A percentile compares a stretch with the other conserved stretches of the same genome.
Evolutionary conservation across 1,140 invertebrate species (phyloP).

Genomic region (Physella acuta): DNA sequence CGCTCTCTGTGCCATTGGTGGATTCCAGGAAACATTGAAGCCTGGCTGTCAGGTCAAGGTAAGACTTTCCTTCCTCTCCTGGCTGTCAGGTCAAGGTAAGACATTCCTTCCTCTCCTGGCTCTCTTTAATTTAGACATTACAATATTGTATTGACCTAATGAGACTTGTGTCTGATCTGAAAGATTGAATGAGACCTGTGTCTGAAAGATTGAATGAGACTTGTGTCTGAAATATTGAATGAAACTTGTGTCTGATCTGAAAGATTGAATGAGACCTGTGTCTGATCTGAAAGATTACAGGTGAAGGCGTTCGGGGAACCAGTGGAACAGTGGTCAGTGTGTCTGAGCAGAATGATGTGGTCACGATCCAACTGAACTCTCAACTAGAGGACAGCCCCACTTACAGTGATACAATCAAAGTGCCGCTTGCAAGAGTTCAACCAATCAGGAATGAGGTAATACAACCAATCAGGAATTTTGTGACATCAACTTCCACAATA

Average conservation of each 20-base stretch:
- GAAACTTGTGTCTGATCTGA: too few species aligned
- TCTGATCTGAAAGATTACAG: constrained; percentile 39
- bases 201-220: too few species aligned
- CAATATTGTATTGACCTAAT: too few species aligned
- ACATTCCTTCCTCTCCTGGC: too few species aligned
- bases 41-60: constrained; percentile 57
- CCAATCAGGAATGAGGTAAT: constrained; percentile 52
- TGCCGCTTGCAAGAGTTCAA: constrained; percentile 49
- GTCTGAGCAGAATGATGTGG: constrained; percentile 56
- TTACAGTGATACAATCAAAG: constrained; percentile 50
- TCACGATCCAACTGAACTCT: constrained; percentile 40
- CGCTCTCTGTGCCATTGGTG: constrained; percentile 58
- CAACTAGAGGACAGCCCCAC: constrained; percentile 23
- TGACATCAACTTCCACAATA: too few species aligned
- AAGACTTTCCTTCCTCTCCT: too few species aligned
- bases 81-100: constrained; percentile 56
- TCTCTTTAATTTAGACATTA: too few species aligned
- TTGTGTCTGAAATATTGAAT: too few species aligned
- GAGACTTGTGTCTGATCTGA: too few species aligned
- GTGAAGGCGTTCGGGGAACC: constrained; percentile 43
- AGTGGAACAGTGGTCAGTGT: constrained; percentile 48
- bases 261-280: too few species aligned
- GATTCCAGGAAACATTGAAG: constrained; percentile 58
- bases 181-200: too few species aligned
- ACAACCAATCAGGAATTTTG: too few species aligned